Evolutionary conservation across 2,888 invertebrate species (phyloP).

Genomic region (Deladenus siricidicola): DNA sequence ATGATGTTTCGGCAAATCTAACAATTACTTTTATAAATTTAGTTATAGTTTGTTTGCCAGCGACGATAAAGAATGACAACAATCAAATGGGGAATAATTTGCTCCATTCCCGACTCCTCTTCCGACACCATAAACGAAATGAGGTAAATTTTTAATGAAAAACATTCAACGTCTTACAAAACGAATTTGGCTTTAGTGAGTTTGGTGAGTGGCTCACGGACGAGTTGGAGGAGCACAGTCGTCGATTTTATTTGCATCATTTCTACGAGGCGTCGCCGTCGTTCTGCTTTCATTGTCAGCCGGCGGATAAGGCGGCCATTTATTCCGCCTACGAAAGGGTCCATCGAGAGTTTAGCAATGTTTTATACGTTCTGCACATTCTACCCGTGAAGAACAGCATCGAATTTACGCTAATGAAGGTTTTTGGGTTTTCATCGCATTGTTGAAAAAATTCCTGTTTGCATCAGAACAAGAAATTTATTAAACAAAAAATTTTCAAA

Average conservation of each 20-base stretch:
- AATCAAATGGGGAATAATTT: slow-evolving; percentile 25
- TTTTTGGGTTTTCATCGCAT: slow-evolving; percentile 14
- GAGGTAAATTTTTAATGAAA: slow-evolving; percentile 18
- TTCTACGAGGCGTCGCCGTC: slow-evolving; percentile 9
- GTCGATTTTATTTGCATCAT: slow-evolving; percentile 6
- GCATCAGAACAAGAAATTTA: too few relatives aligned
- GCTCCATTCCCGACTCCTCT: slow-evolving; percentile 14
- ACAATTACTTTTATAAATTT: too few relatives aligned
- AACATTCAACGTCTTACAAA: too few relatives aligned
- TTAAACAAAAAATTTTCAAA: too few relatives aligned
- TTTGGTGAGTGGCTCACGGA: slow-evolving; percentile 21
- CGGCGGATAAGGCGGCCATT: slow-evolving; percentile 11
- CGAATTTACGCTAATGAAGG: slow-evolving; percentile 45
- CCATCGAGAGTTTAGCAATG: slow-evolving; percentile 29
- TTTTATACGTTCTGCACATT: slow-evolving; percentile 42
- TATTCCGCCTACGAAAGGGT: slow-evolving; percentile 16
- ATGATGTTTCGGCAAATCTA: too few relatives aligned
- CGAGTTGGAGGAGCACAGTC: slow-evolving; percentile 7
- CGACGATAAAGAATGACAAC: too few relatives aligned
- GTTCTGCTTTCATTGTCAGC: slow-evolving; percentile 14
- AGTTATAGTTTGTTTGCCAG: too few relatives aligned
- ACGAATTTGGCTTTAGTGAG: slow-evolving; percentile 8
- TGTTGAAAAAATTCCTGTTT: slow-evolving; percentile 5
- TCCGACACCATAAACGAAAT: slow-evolving; percentile 8
- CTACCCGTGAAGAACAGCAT: slow-evolving; percentile 36